Evolutionary conservation across 2,797 vertebrate genomes (phyloP).

Genomic region (Falco peregrinus): DNA sequence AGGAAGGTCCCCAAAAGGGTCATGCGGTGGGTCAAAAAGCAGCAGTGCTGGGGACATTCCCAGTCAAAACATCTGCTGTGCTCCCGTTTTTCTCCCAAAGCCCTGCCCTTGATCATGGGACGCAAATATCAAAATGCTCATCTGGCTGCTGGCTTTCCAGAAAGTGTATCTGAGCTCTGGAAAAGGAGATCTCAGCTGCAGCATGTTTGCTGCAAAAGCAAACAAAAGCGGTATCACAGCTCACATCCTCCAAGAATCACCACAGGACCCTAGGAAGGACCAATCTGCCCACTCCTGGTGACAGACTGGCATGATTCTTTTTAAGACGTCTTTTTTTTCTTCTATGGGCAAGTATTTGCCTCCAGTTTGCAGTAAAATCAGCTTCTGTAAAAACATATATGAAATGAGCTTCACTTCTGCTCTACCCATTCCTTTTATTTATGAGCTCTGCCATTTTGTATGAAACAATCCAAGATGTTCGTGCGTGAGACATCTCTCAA

Average conservation of each 20-base stretch:
- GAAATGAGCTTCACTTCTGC: slow-evolving; percentile 10
- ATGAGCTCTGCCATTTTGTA: slow-evolving; percentile 40
- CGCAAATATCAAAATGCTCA: neutral
- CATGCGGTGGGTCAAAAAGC: neutral
- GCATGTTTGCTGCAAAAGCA: neutral
- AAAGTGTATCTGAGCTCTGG: neutral
- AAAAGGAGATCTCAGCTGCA: slow-evolving; percentile 12
- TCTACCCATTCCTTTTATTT: slow-evolving; percentile 24
- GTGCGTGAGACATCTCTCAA: neutral
- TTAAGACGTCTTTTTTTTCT: neutral
- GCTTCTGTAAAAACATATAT: slow-evolving; percentile 34
- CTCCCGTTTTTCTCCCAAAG: neutral
- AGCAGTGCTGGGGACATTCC: neutral
- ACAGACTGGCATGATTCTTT: neutral
- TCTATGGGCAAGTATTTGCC: neutral
- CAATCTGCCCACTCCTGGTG: neutral
- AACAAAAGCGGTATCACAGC: neutral
- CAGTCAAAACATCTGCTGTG: neutral
- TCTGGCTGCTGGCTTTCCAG: neutral
- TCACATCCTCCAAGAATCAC: neutral
- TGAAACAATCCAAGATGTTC: slow-evolving; percentile 30
- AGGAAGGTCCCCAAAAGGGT: neutral
- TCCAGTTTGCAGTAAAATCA: slow-evolving; percentile 44
- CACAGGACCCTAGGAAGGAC: neutral
- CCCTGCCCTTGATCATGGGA: neutral